Evolutionary conservation across 2,113 vertebrate species (phyloP).

Genomic region (Romanogobio albipinnatus): DNA sequence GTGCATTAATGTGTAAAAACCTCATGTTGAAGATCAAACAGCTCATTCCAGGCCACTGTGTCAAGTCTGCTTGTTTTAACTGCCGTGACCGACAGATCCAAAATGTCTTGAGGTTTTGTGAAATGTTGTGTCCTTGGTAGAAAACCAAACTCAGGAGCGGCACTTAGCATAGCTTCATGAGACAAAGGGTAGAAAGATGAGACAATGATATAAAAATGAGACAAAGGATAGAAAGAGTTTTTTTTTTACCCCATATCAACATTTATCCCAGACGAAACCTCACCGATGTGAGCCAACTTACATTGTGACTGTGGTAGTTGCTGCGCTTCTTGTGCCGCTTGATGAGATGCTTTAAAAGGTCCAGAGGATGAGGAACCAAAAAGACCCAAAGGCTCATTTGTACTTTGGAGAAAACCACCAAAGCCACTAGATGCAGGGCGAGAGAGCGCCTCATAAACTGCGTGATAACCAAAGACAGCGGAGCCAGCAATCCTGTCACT

Average conservation of each 20-base stretch:
- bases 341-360: background rate
- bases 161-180: too few relatives aligned
- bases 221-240: too few relatives aligned
- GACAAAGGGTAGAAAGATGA: too few relatives aligned
- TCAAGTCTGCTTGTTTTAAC: background rate
- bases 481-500: background rate
- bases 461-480: background rate
- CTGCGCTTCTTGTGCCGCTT: background rate
- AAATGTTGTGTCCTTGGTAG: background rate
- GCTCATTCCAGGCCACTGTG: constrained; percentile 58
- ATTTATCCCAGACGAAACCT: background rate
- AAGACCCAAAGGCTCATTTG: background rate
- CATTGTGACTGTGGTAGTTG: background rate
- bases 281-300: background rate
- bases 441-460: background rate
- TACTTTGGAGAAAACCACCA: background rate
- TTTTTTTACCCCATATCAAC: background rate
- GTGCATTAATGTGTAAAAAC: constrained; percentile 47
- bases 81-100: background rate
- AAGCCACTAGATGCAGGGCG: background rate
- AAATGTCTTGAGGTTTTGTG: background rate
- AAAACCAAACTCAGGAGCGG: too few relatives aligned
- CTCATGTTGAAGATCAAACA: constrained; percentile 76
- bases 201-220: too few relatives aligned
- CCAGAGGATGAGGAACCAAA: background rate